Conservation (phyloP, 2,113 vertebrate species). For the Okapia johnstoni region DNA sequence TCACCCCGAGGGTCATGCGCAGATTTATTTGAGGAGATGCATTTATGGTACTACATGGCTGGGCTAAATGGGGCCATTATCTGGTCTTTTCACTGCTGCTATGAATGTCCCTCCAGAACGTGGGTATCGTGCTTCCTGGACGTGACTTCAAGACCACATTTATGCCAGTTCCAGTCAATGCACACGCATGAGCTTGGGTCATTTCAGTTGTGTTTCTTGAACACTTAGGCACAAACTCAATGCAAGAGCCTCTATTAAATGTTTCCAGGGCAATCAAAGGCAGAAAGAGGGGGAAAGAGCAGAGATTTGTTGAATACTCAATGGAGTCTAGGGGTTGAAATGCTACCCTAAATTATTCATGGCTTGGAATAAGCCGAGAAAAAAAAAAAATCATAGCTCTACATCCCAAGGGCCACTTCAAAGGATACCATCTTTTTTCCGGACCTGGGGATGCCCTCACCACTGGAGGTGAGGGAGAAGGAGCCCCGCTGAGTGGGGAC, state of each 20-base stretch:
- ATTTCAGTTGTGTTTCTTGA: background rate
- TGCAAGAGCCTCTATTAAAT: background rate
- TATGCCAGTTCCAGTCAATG: background rate
- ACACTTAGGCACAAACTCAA: background rate
- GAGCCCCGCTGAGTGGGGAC: background rate
- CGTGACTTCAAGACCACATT: background rate
- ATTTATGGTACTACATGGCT: conserved; percentile 30
- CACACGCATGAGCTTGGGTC: background rate
- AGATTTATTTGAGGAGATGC: conserved; percentile 34
- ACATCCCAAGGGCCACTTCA: background rate
- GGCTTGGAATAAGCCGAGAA: background rate
- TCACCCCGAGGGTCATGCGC: accelerated
- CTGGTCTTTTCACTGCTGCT: background rate
- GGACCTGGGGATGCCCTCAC: background rate
- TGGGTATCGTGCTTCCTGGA: background rate
- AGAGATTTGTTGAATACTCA: background rate
- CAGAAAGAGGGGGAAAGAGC: background rate
- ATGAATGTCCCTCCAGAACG: background rate
- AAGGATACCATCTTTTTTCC: background rate
- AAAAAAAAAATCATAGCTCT: background rate
- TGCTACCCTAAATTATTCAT: background rate
- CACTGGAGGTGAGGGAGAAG: background rate
- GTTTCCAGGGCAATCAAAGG: background rate
- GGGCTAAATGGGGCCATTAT: conserved; percentile 33
- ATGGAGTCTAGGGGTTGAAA: background rate